Conservation (phyloP, 2,113 vertebrate species). For the Climacteris rufus region DNA sequence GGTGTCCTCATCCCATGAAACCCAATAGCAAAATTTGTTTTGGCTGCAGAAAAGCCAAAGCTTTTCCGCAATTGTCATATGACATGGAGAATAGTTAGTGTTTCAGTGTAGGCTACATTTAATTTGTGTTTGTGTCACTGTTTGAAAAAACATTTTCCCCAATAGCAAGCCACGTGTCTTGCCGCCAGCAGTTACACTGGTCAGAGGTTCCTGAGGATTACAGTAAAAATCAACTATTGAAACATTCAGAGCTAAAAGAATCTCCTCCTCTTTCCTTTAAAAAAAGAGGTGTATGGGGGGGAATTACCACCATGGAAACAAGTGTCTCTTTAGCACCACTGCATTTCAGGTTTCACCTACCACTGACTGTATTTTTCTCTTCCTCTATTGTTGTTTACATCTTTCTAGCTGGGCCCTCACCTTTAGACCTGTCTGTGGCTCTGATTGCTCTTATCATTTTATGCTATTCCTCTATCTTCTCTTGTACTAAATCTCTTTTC, state of each 20-base stretch:
- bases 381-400: background rate
- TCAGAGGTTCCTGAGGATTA: background rate
- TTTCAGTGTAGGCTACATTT: background rate
- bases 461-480: background rate
- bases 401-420: background rate
- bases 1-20: background rate
- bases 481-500: background rate
- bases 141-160: background rate
- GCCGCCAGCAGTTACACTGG: background rate
- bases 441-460: background rate
- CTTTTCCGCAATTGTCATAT: background rate
- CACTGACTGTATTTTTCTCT: background rate
- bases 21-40: background rate
- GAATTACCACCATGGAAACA: background rate
- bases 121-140: background rate
- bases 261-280: background rate
- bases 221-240: background rate
- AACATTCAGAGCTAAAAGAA: background rate
- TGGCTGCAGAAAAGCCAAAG: background rate
- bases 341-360: background rate
- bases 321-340: background rate
- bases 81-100: background rate
- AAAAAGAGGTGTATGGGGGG: background rate
- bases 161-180: fast-evolving
- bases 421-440: background rate